Evolutionary conservation across 2,888 invertebrate species (phyloP).

Genomic region (Zhuqinia jingwanae): DNA sequence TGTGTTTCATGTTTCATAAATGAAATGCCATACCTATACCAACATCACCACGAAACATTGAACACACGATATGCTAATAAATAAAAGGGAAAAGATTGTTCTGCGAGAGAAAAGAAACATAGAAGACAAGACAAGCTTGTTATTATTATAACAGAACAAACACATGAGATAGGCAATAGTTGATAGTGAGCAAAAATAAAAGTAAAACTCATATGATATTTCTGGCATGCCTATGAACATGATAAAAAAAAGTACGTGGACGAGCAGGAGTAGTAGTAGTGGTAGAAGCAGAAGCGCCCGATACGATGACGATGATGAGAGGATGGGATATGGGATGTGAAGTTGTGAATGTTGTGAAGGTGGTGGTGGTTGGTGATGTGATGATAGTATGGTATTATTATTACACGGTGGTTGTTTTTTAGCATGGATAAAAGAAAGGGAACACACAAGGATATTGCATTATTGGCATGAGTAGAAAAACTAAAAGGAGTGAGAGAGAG

Average conservation of each 20-base stretch:
- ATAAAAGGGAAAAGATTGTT: constrained; percentile 29
- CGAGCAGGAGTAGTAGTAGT: too few species aligned
- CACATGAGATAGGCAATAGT: constrained; percentile 1
- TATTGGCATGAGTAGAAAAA: constrained; percentile 24
- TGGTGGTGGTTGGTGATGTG: too few species aligned
- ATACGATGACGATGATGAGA: constrained; percentile 3
- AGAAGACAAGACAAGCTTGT: constrained; percentile 8
- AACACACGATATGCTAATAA: neutral
- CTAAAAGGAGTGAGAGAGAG: neutral
- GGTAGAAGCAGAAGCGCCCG: neutral
- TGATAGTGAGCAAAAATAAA: neutral
- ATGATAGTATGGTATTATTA: too few species aligned
- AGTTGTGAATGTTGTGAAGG: neutral
- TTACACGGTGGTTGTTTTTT: constrained; percentile 6
- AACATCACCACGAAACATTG: neutral
- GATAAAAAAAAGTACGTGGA: neutral
- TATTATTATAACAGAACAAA: neutral
- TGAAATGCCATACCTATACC: neutral
- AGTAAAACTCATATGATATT: constrained; percentile 42
- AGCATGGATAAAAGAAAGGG: neutral
- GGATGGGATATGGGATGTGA: constrained; percentile 30
- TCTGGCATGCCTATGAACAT: constrained; percentile 1
- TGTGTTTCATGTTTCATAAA: neutral
- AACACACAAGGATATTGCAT: constrained; percentile 1
- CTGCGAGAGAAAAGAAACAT: constrained; percentile 9